Evolutionary conservation across 2,113 vertebrate genomes (phyloP), one percentile per base, ranked within the genome.

Genomic region (Seriola aureovittata): DNA sequence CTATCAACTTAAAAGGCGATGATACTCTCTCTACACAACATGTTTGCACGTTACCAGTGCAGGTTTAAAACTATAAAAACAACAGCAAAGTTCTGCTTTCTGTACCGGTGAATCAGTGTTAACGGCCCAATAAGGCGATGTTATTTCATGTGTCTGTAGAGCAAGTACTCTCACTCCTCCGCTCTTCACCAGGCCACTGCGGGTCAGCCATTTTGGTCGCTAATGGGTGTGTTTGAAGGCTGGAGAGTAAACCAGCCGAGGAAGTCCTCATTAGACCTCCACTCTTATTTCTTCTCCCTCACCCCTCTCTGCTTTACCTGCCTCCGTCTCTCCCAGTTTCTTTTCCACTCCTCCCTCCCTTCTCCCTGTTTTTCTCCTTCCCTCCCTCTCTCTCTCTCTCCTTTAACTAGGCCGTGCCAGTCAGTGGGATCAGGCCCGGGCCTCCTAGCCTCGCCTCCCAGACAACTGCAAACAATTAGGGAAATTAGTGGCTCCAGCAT

Each of bases 401-500:
- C 76, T 87, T 75, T 92, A 80, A 96, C 95, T 95, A n/a, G 96
- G 94, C 96, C 93, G 95, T 85, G 85, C 86, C 88, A 88, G 91
- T 87, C 83, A 94, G 96, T 92, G 96, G 92, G 91, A 92, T 91
- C 93, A 90, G 92, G 92, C 93, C 78, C 64, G 86, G 92, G 93
- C 94, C 93, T 94, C 91, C 84, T 91, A 97, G 97, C 87, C 87
- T 91, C 82, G 97, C 93, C 93, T 94, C 93, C 95, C 98, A 99
- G 98, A 99, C 98, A 99, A 99, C 98, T 99, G 98, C 98, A 99
- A 99, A 99, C 98, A 99, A 99, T 99, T 99, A 99, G 97, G 97
- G 96, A 98, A 99, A 99, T 99, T 97, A 99, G 98, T 99, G 98
- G 98, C 98, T 99, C 98, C 98, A 98, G 96, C 97, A 97, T 97